Percentiles rank a stretch among this genome's conserved stretches.
These are phyloP conservation scores for Lepidochrysops patricia DNA, from an alignment of 2,888 invertebrate genomes.

Conservation along the genomic window DNA sequence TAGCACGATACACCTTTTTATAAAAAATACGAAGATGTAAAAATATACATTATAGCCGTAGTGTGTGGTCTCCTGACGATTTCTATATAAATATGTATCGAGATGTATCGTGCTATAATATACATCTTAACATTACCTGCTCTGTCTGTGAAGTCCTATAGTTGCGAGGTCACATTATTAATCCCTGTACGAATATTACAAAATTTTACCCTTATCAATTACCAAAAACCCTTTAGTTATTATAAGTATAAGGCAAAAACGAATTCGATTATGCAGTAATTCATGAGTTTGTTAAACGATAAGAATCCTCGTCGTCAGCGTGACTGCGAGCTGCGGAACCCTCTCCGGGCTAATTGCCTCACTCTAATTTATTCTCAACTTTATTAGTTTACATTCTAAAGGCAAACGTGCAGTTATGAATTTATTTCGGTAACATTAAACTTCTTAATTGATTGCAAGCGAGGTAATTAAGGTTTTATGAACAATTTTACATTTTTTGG, in stretches of 20 bases:
- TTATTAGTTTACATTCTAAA: background rate
- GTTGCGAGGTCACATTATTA: background rate
- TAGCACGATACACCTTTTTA: too few relatives aligned
- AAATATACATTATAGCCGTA: too few relatives aligned
- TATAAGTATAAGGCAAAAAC: background rate
- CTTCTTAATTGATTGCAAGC: background rate
- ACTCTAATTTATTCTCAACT: background rate
- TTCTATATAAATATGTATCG: too few relatives aligned
- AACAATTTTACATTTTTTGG: background rate
- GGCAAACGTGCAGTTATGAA: background rate
- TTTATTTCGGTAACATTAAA: background rate
- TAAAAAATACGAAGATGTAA: too few relatives aligned
- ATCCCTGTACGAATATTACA: background rate
- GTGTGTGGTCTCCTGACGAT: too few relatives aligned
- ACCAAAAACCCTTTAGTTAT: background rate
- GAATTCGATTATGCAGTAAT: conserved; percentile 3
- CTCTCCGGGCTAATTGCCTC: background rate
- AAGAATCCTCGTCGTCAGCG: conserved; percentile 2
- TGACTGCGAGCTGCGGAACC: background rate
- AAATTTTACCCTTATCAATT: background rate
- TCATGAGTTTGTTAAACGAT: conserved; percentile 4
- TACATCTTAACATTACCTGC: too few relatives aligned
- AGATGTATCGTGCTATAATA: too few relatives aligned
- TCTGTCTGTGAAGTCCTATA: too few relatives aligned
- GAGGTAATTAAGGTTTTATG: background rate